Percentiles rank a stretch among this genome's conserved stretches.
These are phyloP conservation scores for Thelaira solivaga DNA, from an alignment of 2,888 invertebrate genomes.

Conservation along the genomic window DNA sequence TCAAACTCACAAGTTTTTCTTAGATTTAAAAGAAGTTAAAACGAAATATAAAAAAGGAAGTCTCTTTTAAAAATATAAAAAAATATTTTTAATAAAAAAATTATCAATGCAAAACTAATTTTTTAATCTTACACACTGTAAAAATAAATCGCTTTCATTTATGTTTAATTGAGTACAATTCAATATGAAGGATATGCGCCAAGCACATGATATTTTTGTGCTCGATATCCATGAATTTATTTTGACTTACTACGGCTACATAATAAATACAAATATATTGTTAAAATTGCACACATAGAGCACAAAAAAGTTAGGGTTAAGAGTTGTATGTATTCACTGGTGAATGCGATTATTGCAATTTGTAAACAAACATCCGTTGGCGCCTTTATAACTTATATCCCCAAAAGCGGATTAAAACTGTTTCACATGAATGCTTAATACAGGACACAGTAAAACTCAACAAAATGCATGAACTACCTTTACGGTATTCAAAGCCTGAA, in stretches of 20 bases:
- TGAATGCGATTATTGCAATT: constrained; percentile 64
- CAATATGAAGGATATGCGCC: not conserved
- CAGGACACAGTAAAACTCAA: constrained; percentile 14
- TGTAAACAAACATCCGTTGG: constrained; percentile 63
- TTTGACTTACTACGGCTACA: too few relatives aligned
- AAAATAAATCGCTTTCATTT: not conserved
- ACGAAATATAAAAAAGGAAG: too few relatives aligned
- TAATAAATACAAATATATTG: not conserved
- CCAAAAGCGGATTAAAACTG: constrained; percentile 60
- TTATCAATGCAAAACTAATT: not conserved
- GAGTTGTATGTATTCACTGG: constrained; percentile 58
- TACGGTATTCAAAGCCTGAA: constrained; percentile 20
- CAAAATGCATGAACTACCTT: not conserved
- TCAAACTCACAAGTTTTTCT: too few relatives aligned
- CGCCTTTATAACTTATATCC: constrained; percentile 57
- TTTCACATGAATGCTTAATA: constrained; percentile 60
- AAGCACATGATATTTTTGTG: not conserved
- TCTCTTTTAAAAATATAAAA: too few relatives aligned
- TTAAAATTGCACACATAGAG: not conserved
- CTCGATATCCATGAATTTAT: not conserved
- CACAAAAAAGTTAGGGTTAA: constrained; percentile 28
- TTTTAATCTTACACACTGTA: not conserved
- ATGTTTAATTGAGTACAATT: not conserved
- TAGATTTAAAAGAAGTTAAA: too few relatives aligned
- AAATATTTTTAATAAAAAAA: not conserved